A percentile compares a stretch with the other conserved stretches of the same genome.
Evolutionary conservation across 2,797 vertebrate genomes (phyloP).

Genomic region (Fundulus diaphanus): DNA sequence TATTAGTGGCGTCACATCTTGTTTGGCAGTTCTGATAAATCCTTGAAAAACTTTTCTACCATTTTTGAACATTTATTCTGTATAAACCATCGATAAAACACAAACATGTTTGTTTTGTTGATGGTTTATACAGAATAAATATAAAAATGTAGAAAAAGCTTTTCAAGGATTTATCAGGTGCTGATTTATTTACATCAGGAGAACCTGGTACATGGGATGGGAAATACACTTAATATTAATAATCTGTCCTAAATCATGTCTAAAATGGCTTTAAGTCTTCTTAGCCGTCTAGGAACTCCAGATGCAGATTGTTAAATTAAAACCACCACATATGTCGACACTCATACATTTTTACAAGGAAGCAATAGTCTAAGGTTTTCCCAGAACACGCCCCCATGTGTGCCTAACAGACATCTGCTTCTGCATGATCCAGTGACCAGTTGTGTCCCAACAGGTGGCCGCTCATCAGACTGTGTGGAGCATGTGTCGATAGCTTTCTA

Average conservation of each 20-base stretch:
- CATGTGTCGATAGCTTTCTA: not conserved
- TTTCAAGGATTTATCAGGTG: not conserved
- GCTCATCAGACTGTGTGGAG: slow-evolving; percentile 8
- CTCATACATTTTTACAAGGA: too few species aligned
- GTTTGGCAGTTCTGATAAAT: not conserved
- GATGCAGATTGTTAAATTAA: not conserved
- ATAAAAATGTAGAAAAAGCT: too few species aligned
- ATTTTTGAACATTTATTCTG: too few species aligned
- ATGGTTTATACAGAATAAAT: too few species aligned
- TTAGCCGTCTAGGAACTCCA: not conserved
- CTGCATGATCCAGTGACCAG: slow-evolving; percentile 31
- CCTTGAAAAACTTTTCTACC: not conserved
- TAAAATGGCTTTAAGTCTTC: not conserved
- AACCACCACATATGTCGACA: too few species aligned
- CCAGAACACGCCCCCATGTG: not conserved
- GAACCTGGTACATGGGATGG: not conserved
- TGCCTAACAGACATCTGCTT: slow-evolving; percentile 34
- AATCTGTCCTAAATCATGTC: not conserved
- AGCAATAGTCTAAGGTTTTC: too few species aligned
- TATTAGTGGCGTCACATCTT: not conserved
- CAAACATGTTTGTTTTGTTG: too few species aligned
- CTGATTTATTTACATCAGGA: not conserved
- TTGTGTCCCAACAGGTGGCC: slow-evolving; percentile 50
- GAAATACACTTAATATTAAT: too few species aligned
- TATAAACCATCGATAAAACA: too few species aligned